Evolutionary conservation across 2,113 vertebrate species (phyloP), one percentile per base, ranked within the genome.

Genomic region (Arenaria interpres): DNA sequence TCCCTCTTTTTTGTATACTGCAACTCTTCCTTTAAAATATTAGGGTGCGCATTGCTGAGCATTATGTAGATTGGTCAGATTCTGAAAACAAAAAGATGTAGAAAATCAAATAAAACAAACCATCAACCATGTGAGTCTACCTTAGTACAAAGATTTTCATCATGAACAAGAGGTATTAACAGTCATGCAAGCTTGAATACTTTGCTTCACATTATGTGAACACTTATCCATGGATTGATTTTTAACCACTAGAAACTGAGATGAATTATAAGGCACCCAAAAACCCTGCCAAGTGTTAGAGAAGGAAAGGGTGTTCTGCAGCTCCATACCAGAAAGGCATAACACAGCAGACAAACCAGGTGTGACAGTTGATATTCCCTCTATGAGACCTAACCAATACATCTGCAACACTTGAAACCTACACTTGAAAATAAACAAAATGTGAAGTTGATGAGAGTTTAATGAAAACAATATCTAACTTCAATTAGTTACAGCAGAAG

Each of bases 361-460:
- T 60, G 30, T 90, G 72, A 75, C n/a, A 71, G 69, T 4, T 51
- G n/a, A 41, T 54, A 35, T 39, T 74, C 46, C 43, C 59, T 67
- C 39, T 25, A 72, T 71, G 68, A 88, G 71, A 80, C 27, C 41
- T 63, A 69, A 86, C 56, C 10, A 67, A 25, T 4, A 76, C 46
- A 67, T 96, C 41, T 64, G 54, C 60, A 79, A 20, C 18, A 53
- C 59, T 88, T 89, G 83, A 92, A 50, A 89, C 18, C 66, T 85
- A 92, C 14, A 50, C 90, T 87, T 93, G 81, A 67, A 96, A 96
- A 88, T 66, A 80, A 96, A 77, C 23, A 82, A 93, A 96, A 95
- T 48, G n/a, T 41, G 87, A 83, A 82, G 25, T 57, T 59, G 88
- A 94, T 90, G 88, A 78, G 76, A 89, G 12, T 89, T 93, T 92